These are phyloP conservation scores for Spatulosminthurus flaviceps DNA, from an alignment of 2,888 invertebrate species.

Conservation along the genomic window DNA sequence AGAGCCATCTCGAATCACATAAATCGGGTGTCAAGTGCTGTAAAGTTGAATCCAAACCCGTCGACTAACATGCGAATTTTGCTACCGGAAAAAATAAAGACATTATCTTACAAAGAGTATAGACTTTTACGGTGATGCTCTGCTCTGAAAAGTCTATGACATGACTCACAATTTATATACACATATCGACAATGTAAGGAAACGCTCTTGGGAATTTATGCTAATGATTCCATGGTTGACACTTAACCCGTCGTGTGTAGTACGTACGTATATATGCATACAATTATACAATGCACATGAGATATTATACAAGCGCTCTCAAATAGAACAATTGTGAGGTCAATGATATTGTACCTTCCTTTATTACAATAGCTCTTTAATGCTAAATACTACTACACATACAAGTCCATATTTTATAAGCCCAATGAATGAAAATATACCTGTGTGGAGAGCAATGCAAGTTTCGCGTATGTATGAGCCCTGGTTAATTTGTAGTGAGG, in stretches of 20 bases:
- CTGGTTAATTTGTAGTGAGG: too few species aligned
- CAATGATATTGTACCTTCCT: too few species aligned
- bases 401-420: too few species aligned
- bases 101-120: neutral
- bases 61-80: conserved; percentile 2
- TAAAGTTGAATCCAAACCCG: neutral
- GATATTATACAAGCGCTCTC: neutral
- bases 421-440: too few species aligned
- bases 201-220: conserved; percentile 1
- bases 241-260: neutral
- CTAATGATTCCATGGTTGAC: conserved; percentile 19
- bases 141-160: neutral
- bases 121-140: neutral
- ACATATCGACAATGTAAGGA: neutral
- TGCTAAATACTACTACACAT: too few species aligned
- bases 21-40: conserved; percentile 8
- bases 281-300: too few species aligned
- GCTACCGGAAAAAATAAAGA: neutral
- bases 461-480: too few species aligned
- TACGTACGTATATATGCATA: too few species aligned
- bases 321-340: conserved; percentile 4
- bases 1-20: neutral
- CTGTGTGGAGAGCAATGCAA: too few species aligned
- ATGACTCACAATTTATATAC: neutral
- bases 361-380: too few species aligned